Base-by-base conservation (phyloP, 2,113 vertebrate genomes). In the Neolamprologus caudopunctatus region DNA sequence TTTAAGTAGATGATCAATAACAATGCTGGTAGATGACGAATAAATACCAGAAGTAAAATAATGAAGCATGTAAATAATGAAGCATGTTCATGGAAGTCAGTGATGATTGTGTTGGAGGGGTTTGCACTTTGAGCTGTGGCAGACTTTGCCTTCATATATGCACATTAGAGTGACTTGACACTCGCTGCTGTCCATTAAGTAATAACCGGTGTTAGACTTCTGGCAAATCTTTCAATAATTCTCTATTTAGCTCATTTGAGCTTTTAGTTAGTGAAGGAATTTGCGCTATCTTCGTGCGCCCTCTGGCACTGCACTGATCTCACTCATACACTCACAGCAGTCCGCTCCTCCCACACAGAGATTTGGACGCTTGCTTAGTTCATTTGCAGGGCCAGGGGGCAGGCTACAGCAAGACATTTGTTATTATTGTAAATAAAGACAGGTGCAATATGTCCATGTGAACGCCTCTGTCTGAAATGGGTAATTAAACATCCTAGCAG, bases 381-480 rank as follows among this genome's bases (percentile, higher is more conserved):
- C 53, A 84, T 71, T 81, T 87, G 61, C 19, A 21, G 83, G 28
- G 24, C 31, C 5, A 87, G 10, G 54, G 85, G 61, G 12, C 71
- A 47, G 45, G 80, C 51, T 19, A 73, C 33, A 21, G 61, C 50
- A 3, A 81, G 87, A 87, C 79, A 61, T 58, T 88, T 63, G 63
- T 84, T 84, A 78, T 78, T 50, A 50, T 87, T 9, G 82, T 78
- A 79, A 80, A 85, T 92, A 86, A 85, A 91, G 66, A 63, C 4
- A 9, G 51, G 26, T 37, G 16, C 42, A 80, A 83, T 21, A 54
- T 88, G 7, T 81, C 47, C 9, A 42, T 80, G 33, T 35, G 21
- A 61, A 87, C 9, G 17, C 57, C 42, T 83, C 28, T 26, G 63
- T 58, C 53, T 87, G 28, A 73, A n/a, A 4, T 7, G 11, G 81